These are phyloP conservation scores for Melanerpes formicivorus DNA, from an alignment of 2,113 vertebrate species.

Conservation along the genomic window DNA sequence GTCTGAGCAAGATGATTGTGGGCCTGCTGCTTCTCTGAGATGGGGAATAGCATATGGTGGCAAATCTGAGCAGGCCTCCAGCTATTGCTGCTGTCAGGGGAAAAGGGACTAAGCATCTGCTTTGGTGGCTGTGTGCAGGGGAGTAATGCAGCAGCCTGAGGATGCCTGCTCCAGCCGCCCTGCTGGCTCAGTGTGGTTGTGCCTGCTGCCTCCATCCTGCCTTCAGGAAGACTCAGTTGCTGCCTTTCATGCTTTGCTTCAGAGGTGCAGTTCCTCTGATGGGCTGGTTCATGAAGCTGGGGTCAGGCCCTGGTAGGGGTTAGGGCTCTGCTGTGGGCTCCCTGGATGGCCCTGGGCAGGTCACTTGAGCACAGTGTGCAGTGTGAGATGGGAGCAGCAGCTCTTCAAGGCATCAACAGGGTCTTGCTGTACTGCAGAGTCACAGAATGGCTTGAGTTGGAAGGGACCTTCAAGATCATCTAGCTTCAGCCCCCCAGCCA, in stretches of 20 bases:
- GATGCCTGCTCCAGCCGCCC: not conserved
- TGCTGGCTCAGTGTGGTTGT: not conserved
- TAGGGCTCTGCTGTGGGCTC: not conserved
- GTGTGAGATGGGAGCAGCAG: not conserved
- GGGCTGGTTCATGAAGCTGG: accelerated
- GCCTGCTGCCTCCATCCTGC: not conserved
- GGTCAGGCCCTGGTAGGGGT: no score
- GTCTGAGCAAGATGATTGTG: no score
- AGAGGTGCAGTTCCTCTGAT: not conserved
- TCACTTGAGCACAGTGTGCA: accelerated
- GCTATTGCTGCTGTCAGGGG: not conserved
- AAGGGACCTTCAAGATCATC: no score
- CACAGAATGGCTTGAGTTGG: no score
- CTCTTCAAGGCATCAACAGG: not conserved
- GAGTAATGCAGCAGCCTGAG: not conserved
- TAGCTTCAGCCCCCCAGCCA: no score
- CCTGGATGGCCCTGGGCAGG: not conserved
- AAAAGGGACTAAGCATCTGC: not conserved
- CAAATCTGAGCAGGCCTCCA: not conserved
- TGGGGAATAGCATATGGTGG: not conserved
- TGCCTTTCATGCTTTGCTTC: not conserved
- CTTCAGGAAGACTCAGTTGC: not conserved
- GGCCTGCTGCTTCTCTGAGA: not conserved
- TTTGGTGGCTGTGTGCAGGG: not conserved
- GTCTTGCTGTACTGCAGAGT: not conserved